Base-by-base conservation (phyloP, 2,888 invertebrate species). In the Heliconius charithonia region DNA sequence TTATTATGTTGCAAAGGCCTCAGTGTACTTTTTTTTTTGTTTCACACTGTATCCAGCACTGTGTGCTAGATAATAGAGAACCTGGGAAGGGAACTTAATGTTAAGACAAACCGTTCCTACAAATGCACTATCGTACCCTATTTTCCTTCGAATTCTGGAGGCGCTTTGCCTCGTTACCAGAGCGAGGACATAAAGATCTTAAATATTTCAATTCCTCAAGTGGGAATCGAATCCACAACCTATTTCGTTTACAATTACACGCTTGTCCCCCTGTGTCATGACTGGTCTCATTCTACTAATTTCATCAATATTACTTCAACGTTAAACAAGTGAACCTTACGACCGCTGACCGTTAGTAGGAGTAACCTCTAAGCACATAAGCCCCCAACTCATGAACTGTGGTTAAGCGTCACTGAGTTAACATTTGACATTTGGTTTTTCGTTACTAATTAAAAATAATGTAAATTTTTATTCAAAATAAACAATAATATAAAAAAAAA, bases 381-480 rank as follows among this genome's bases (percentile, higher is more conserved):
- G 63, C 74, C 27, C 69, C 74, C 19, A 41, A 25, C 74, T 65
- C 74, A 45, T 74, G 65, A 41, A 65, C 63, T 74, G 74, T 74
- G 74, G 74, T 74, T 65, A 74, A 65, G 27, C 65, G 22, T 62
- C 63, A 27, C 59, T 65, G 45, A 65, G 74, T 74, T 74, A 74
- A 74, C 74, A 63, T 74, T 74, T 65, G 74, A 65, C 65, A 74
- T 74, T 63, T 41, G 45, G 65, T 74, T 74, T 74, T 74, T 74
- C 62, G 74, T 62, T 65, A 19, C 41, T 22, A 65, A 74, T 65
- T 74, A 27, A 25, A 74, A 27, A 59, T 27, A 63, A 63, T 32
- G 32, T n/a, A 71, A 13, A n/a, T 59, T 59, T 72, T 56, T 6
- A 27, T 0, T 22, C 10, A 56, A 27, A 29, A 71, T 25, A 51